These are phyloP conservation scores for Meta bourneti DNA, from an alignment of 2,888 invertebrate species.

Conservation along the genomic window DNA sequence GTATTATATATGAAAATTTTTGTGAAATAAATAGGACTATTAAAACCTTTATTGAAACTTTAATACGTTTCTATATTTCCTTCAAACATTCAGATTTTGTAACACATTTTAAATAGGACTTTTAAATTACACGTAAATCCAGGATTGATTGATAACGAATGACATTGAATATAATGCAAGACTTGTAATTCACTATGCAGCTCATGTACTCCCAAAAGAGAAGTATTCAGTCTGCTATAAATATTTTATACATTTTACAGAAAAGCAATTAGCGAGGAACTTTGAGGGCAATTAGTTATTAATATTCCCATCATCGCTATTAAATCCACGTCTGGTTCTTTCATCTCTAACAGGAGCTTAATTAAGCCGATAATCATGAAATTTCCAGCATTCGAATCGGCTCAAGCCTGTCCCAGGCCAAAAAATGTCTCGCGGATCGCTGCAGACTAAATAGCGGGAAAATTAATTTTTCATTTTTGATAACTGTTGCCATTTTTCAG, in stretches of 20 bases:
- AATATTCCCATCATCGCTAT: neutral
- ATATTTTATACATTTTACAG: neutral
- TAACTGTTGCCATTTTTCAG: constrained; percentile 39
- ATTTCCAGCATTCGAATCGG: neutral
- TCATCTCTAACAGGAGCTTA: neutral
- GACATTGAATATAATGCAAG: too few relatives aligned
- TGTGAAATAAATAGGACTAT: too few relatives aligned
- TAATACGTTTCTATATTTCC: too few relatives aligned
- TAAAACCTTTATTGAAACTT: too few relatives aligned
- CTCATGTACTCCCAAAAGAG: neutral
- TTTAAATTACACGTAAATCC: too few relatives aligned
- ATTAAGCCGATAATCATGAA: neutral
- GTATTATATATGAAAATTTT: too few relatives aligned
- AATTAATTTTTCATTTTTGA: constrained; percentile 35
- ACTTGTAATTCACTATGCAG: too few relatives aligned
- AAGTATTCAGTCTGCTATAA: neutral
- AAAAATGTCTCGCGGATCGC: constrained; percentile 12
- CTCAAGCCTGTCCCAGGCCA: neutral
- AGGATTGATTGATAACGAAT: too few relatives aligned
- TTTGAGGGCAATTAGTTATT: neutral
- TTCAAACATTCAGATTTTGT: too few relatives aligned
- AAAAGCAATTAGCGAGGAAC: neutral
- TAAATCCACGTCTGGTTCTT: neutral
- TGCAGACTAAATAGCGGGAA: constrained; percentile 2
- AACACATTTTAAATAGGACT: too few relatives aligned